phyloP scores from a whole-genome alignment of 2,888 invertebrate genomes.

The Drosophila planitibia region DNA sequence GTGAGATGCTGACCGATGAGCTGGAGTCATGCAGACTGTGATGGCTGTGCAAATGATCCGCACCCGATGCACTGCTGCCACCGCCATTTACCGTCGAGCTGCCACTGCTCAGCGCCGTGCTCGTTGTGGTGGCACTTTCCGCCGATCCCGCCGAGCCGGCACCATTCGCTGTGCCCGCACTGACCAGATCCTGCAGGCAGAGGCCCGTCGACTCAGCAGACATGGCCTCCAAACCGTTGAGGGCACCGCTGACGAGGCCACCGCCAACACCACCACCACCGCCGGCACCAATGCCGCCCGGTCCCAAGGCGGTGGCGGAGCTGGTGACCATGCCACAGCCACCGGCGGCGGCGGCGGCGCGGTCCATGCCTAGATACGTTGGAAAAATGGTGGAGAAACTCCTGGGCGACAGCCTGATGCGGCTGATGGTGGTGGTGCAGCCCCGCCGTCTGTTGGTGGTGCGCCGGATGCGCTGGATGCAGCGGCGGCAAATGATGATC shows the following conservation, averaged over 20 bases:
- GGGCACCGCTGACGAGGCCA: conserved; percentile 68
- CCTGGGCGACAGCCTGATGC: conserved; percentile 84
- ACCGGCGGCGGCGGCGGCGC: conserved; percentile 82
- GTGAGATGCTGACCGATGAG: conserved; percentile 87
- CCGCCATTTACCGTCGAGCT: conserved; percentile 83
- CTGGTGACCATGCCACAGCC: conserved; percentile 74
- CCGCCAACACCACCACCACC: conserved; percentile 68
- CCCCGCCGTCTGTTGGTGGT: conserved; percentile 79
- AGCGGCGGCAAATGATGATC: conserved; percentile 83
- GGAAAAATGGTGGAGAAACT: conserved; percentile 85
- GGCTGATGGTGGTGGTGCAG: conserved; percentile 83
- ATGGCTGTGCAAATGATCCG: conserved; percentile 85
- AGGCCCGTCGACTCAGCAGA: conserved; percentile 87
- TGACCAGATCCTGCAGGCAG: conserved; percentile 90
- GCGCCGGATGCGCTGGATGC: conserved; percentile 79
- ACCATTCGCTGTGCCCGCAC: conserved; percentile 86
- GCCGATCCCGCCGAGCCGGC: conserved; percentile 82
- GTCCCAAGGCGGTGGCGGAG: conserved; percentile 74
- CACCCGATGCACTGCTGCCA: conserved; percentile 76
- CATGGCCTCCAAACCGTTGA: conserved; percentile 86
- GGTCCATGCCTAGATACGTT: conserved; percentile 84
- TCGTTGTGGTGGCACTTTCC: conserved; percentile 81
- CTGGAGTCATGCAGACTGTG: conserved; percentile 86
- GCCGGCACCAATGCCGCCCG: conserved; percentile 69
- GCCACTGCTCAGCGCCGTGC: conserved; percentile 82